phyloP scores from a whole-genome alignment of 2,888 invertebrate species.

The Acheta domesticus region DNA sequence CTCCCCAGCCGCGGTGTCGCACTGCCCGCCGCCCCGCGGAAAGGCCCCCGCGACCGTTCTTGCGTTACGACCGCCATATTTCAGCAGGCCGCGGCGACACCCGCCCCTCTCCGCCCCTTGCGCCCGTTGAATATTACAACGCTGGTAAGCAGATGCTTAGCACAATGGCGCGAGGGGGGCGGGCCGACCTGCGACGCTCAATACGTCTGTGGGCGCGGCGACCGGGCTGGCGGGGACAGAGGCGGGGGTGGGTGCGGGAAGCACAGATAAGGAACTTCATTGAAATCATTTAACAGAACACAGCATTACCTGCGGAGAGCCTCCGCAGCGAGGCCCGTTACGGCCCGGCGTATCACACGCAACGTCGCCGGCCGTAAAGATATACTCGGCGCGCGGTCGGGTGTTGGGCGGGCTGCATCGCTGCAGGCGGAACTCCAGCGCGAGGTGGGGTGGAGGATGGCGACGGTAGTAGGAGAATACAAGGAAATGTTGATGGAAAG shows the following conservation, averaged over 20 bases:
- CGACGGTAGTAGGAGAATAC: not conserved
- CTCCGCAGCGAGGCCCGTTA: not conserved
- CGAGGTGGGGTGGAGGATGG: not conserved
- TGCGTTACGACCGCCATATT: not conserved
- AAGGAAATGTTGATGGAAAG: too few species aligned
- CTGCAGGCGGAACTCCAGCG: not conserved
- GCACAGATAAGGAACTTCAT: not conserved
- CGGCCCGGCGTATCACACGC: not conserved
- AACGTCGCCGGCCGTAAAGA: conserved; percentile 18
- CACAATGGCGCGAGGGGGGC: not conserved
- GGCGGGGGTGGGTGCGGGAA: not conserved
- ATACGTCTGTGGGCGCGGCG: not conserved
- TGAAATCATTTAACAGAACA: conserved; percentile 10
- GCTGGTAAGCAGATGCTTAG: not conserved
- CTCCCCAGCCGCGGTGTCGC: too few species aligned
- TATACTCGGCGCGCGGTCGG: not conserved
- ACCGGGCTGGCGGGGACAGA: not conserved
- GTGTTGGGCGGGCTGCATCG: not conserved
- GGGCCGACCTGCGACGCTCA: not conserved
- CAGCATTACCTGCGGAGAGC: not conserved
- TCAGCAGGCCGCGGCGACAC: not conserved
- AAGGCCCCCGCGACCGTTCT: too few species aligned
- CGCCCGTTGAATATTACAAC: not conserved
- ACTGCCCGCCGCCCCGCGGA: too few species aligned
- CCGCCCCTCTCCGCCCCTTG: not conserved